Conservation (phyloP, 1,140 invertebrate genomes). For the Macrobrachium nipponense region DNA sequence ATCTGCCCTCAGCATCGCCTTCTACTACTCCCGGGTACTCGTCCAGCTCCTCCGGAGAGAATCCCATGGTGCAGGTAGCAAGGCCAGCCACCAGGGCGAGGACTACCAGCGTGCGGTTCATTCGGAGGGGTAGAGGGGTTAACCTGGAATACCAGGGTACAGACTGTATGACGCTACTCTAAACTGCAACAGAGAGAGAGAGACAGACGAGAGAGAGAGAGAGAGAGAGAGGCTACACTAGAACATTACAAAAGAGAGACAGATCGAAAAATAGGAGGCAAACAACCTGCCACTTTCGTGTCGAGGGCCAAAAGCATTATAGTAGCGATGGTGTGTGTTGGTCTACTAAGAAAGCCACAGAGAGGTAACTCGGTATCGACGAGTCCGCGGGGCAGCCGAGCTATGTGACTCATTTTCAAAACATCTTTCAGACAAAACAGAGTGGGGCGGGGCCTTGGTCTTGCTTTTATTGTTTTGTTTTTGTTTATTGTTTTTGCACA, state of each 20-base stretch:
- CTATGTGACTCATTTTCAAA: conserved; percentile 33
- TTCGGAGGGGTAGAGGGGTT: conserved; percentile 55
- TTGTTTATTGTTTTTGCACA: too few relatives aligned
- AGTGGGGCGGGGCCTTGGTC: conserved; percentile 35
- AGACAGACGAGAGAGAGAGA: too few relatives aligned
- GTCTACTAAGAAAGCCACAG: background rate
- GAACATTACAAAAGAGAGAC: background rate
- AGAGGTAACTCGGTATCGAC: conserved; percentile 8
- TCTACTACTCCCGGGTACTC: conserved; percentile 54
- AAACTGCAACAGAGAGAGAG: conserved; percentile 2
- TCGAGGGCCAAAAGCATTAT: conserved; percentile 41
- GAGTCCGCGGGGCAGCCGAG: conserved; percentile 54
- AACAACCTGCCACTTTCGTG: conserved; percentile 46
- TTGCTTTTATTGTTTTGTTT: background rate
- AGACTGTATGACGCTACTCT: conserved; percentile 36
- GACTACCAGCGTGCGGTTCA: conserved; percentile 62
- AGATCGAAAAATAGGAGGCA: background rate
- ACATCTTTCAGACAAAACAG: background rate
- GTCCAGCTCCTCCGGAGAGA: conserved; percentile 47
- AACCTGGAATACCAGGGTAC: conserved; percentile 60
- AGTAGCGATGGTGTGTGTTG: conserved; percentile 51
- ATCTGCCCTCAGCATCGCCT: conserved; percentile 44
- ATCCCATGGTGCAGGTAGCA: conserved; percentile 54
- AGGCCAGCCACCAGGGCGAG: conserved; percentile 59
- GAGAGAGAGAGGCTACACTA: background rate